phyloP scores from a whole-genome alignment of 2,888 invertebrate genomes.

The Mimachlamys varia region DNA sequence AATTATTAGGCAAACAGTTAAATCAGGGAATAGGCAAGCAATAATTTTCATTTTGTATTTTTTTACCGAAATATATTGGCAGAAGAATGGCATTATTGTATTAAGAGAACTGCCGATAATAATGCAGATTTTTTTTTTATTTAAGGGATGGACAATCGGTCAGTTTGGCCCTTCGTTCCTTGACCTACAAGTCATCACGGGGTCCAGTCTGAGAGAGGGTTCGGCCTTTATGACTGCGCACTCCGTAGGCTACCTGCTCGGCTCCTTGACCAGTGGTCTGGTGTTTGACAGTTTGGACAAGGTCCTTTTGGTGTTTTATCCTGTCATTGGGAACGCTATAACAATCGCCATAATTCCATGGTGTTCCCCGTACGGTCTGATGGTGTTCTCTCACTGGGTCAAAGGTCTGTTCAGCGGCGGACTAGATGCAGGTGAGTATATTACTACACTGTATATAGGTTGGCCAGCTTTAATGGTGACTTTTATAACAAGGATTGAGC shows the following conservation, averaged over 20 bases:
- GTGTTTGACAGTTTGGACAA: slow-evolving; percentile 69
- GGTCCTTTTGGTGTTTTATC: slow-evolving; percentile 77
- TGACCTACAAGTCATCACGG: slow-evolving; percentile 54
- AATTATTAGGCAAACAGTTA: no score
- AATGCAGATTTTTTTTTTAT: not conserved
- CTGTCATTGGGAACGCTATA: slow-evolving; percentile 76
- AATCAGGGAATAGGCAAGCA: no score
- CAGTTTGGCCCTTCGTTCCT: slow-evolving; percentile 56
- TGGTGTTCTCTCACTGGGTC: slow-evolving; percentile 66
- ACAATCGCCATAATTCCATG: slow-evolving; percentile 79
- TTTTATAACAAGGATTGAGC: no score
- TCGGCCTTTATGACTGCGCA: slow-evolving; percentile 57
- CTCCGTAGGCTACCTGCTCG: slow-evolving; percentile 55
- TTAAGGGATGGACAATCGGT: slow-evolving; percentile 55
- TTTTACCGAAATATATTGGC: no score
- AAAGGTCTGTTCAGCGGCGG: slow-evolving; percentile 52
- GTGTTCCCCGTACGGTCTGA: slow-evolving; percentile 74
- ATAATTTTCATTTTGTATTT: no score
- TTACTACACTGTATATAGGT: not conserved
- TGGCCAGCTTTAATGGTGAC: no score
- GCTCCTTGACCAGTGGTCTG: slow-evolving; percentile 57
- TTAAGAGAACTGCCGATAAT: no score
- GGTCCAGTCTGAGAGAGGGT: slow-evolving; percentile 50
- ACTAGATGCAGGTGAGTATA: slow-evolving; percentile 48
- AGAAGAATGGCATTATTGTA: no score